Conservation (phyloP, 2,113 vertebrate species). For the Beaufortia kweichowensis region DNA sequence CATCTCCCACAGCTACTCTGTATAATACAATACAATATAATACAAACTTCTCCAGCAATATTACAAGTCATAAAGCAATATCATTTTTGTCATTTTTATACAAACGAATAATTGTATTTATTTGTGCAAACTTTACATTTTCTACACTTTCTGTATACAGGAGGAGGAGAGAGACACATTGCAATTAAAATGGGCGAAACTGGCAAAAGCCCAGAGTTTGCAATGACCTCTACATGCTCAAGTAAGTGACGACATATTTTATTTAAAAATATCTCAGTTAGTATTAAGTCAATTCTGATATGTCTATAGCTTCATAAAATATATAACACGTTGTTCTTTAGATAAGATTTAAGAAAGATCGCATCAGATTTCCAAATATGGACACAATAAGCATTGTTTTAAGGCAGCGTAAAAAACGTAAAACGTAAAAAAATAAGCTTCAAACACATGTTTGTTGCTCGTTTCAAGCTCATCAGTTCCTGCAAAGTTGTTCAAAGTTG, state of each 20-base stretch:
- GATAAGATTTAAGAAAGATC: not conserved
- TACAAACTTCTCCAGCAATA: too few relatives aligned
- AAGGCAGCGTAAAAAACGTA: not conserved
- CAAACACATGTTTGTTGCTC: not conserved
- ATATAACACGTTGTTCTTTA: not conserved
- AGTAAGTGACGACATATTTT: not conserved
- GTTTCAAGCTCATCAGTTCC: not conserved
- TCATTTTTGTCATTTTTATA: not conserved
- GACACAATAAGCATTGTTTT: not conserved
- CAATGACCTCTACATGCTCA: not conserved
- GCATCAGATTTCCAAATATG: not conserved
- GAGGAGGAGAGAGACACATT: not conserved
- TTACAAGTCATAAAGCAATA: too few relatives aligned
- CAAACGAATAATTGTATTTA: not conserved
- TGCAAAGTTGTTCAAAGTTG: not conserved
- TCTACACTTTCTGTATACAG: not conserved
- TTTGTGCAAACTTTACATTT: not conserved
- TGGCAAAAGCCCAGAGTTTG: slow-evolving; percentile 57
- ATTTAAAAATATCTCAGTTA: too few relatives aligned
- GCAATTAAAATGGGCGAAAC: slow-evolving; percentile 60
- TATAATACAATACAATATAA: too few relatives aligned
- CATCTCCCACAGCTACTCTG: not conserved
- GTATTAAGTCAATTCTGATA: not conserved
- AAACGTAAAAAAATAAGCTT: not conserved
- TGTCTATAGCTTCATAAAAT: not conserved